Percentiles rank a stretch among this genome's conserved stretches.
Conservation (phyloP, 2,888 invertebrate genomes). For the Lamellibrachia columna region DNA sequence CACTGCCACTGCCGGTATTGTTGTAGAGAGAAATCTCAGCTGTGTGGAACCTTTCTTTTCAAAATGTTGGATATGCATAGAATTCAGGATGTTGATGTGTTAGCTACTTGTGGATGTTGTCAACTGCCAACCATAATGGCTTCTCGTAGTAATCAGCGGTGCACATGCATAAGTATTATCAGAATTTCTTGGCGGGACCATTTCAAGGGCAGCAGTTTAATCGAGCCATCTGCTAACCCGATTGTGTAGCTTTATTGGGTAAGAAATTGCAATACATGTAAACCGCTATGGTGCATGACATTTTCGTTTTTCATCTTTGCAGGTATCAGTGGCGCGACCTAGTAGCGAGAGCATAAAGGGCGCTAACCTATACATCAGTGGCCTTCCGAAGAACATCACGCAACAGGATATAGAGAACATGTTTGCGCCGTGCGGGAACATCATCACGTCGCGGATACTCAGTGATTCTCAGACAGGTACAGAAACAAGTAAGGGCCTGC, state of each 20-base stretch:
- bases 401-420: slow-evolving; percentile 66
- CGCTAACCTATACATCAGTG: slow-evolving; percentile 67
- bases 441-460: slow-evolving; percentile 66
- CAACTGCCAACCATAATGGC: neutral
- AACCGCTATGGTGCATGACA: neutral
- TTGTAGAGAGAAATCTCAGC: neutral
- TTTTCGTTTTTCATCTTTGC: slow-evolving; percentile 53
- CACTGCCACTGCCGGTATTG: neutral
- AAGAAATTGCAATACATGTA: neutral
- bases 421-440: slow-evolving; percentile 65
- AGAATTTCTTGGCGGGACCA: neutral
- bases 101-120: neutral
- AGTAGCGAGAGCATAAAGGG: slow-evolving; percentile 67
- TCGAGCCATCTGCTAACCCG: neutral
- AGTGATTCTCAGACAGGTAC: slow-evolving; percentile 65
- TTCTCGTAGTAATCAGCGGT: neutral
- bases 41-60: neutral
- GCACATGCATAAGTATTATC: neutral
- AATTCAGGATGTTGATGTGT: neutral
- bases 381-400: slow-evolving; percentile 65
- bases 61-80: neutral
- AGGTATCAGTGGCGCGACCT: slow-evolving; percentile 65
- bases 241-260: neutral
- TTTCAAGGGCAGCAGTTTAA: neutral
- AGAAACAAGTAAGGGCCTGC: neutral